Conservation (phyloP, 2,888 invertebrate genomes). For the Protonemura montana region DNA sequence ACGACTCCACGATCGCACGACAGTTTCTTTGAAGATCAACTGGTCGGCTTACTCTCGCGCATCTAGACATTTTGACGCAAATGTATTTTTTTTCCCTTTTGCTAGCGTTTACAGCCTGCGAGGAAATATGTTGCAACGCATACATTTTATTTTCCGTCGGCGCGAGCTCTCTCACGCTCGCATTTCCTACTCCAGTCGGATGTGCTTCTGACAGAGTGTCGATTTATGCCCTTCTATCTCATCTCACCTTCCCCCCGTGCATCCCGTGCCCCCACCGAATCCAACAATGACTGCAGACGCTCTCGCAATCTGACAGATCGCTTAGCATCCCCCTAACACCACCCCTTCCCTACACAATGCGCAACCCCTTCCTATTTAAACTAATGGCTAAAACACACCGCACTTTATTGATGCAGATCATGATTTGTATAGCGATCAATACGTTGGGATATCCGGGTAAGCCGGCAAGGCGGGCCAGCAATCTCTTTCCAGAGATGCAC, state of each 20-base stretch:
- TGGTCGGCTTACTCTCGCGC: not conserved
- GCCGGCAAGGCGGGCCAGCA: not conserved
- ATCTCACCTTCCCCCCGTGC: conserved; percentile 5
- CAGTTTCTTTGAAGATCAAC: not conserved
- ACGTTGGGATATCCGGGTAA: not conserved
- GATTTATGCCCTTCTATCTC: conserved; percentile 12
- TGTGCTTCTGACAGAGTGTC: conserved; percentile 5
- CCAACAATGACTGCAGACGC: not conserved
- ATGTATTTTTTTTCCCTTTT: not conserved
- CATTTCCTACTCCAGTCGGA: not conserved
- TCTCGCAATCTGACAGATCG: conserved; percentile 12
- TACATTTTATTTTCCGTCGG: not conserved
- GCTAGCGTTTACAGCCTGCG: not conserved
- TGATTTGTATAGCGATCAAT: not conserved
- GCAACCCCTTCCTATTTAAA: conserved; percentile 29
- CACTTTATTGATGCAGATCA: conserved; percentile 3
- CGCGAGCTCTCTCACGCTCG: not conserved
- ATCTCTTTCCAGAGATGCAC: not conserved
- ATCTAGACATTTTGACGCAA: not conserved
- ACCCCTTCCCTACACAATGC: not conserved
- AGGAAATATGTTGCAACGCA: not conserved
- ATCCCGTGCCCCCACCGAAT: not conserved
- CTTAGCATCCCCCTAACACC: not conserved
- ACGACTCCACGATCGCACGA: not conserved
- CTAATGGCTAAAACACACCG: conserved; percentile 15